These are phyloP conservation scores for Hemicentrotus pulcherrimus DNA, from an alignment of 35 echinoderm and acorn worm species.

Conservation along the genomic window DNA sequence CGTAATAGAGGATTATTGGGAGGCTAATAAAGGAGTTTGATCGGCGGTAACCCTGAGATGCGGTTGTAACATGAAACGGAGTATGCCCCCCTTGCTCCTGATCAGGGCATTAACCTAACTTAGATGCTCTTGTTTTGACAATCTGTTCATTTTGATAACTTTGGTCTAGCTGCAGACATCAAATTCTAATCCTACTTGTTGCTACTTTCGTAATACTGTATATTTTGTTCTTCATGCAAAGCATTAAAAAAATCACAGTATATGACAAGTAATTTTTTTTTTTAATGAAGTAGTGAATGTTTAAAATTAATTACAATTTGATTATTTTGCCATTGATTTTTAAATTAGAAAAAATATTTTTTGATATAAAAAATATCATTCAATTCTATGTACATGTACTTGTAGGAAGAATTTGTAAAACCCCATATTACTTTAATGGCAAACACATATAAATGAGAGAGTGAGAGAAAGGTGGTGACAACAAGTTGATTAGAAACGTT, in stretches of 20 bases:
- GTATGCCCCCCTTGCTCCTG: constrained; percentile 3
- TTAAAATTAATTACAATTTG: neutral
- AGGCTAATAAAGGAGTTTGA: neutral
- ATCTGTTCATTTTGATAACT: constrained; percentile 13
- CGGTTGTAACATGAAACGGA: constrained; percentile 29
- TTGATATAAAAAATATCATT: too few species aligned
- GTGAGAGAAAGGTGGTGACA: neutral
- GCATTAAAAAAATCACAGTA: neutral
- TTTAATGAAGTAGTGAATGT: neutral
- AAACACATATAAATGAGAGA: neutral
- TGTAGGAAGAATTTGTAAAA: too few species aligned
- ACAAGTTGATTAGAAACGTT: neutral
- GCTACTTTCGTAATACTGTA: neutral
- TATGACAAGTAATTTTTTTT: neutral
- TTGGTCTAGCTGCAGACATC: neutral
- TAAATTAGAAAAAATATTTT: neutral
- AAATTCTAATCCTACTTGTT: neutral
- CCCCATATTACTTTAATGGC: too few species aligned
- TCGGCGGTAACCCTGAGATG: constrained; percentile 24
- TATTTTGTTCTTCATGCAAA: neutral
- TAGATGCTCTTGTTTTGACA: constrained; percentile 11
- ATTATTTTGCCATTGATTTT: neutral
- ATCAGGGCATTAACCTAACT: neutral
- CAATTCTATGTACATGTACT: too few species aligned
- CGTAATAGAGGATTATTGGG: neutral